Percentiles rank a stretch among this genome's conserved stretches.
These are phyloP conservation scores for Trachops cirrhosus DNA, from an alignment of 2,797 vertebrate species.

Conservation along the genomic window DNA sequence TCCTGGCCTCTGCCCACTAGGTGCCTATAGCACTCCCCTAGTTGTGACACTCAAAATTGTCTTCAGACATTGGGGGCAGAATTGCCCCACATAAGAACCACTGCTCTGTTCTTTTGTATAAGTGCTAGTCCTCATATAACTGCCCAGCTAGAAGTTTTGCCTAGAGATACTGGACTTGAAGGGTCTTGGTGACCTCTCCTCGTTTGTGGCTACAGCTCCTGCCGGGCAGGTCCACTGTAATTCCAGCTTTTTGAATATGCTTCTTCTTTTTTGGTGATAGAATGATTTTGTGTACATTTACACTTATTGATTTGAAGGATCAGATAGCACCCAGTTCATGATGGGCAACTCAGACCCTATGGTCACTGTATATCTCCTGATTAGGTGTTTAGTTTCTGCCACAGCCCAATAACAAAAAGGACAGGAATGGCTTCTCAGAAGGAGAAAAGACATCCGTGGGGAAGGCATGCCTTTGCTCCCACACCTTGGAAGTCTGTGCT, in stretches of 20 bases:
- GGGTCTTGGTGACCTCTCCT: neutral
- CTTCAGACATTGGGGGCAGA: neutral
- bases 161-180: neutral
- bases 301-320: neutral
- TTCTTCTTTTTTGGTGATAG: neutral
- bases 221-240: neutral
- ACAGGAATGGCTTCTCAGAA: neutral
- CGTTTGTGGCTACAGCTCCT: neutral
- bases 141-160: neutral
- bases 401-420: neutral
- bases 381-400: neutral
- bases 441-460: neutral
- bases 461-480: neutral
- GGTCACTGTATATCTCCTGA: neutral
- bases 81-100: neutral
- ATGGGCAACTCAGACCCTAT: neutral
- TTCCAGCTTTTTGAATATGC: neutral
- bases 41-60: neutral
- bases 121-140: neutral
- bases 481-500: neutral
- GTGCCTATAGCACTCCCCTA: neutral
- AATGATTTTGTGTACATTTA: neutral
- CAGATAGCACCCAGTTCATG: neutral
- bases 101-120: neutral
- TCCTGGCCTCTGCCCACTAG: neutral